A percentile compares a stretch with the other conserved stretches of the same genome.
These are phyloP conservation scores for Eucera pruinosa DNA, from an alignment of 2,888 invertebrate genomes.

Conservation along the genomic window DNA sequence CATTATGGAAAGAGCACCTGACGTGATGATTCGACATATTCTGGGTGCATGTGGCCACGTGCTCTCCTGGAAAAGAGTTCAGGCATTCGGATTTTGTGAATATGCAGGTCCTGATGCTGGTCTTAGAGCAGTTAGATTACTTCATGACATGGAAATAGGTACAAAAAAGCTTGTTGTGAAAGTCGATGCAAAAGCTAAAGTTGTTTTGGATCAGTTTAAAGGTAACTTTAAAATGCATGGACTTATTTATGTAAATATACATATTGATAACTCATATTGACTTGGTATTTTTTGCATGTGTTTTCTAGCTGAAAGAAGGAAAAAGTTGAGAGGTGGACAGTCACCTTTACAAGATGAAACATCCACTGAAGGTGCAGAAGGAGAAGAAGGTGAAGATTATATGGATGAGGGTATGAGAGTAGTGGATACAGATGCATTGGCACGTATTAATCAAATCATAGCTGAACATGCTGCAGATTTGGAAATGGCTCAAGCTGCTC, in stretches of 20 bases:
- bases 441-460: conserved; percentile 92
- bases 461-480: conserved; percentile 88
- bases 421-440: conserved; percentile 90
- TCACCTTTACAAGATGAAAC: conserved; percentile 87
- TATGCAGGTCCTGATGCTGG: conserved; percentile 98
- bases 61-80: conserved; percentile 98
- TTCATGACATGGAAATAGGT: conserved; percentile 96
- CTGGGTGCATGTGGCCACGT: conserved; percentile 97
- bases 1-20: conserved; percentile 97
- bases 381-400: conserved; percentile 87
- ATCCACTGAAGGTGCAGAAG: conserved; percentile 85
- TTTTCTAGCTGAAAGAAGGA: conserved; percentile 86
- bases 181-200: conserved; percentile 98
- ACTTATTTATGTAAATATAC: conserved; percentile 30
- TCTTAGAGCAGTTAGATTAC: conserved; percentile 94
- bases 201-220: conserved; percentile 96
- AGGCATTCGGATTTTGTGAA: conserved; percentile 99
- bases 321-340: conserved; percentile 86
- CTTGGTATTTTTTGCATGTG: neutral
- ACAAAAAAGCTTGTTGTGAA: conserved; percentile 97
- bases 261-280: neutral
- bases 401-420: conserved; percentile 91
- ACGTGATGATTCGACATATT: conserved; percentile 96
- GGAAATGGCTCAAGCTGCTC: conserved; percentile 80
- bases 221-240: conserved; percentile 84